Evolutionary conservation across 2,113 vertebrate genomes (phyloP).

Genomic region (Apus apus): DNA sequence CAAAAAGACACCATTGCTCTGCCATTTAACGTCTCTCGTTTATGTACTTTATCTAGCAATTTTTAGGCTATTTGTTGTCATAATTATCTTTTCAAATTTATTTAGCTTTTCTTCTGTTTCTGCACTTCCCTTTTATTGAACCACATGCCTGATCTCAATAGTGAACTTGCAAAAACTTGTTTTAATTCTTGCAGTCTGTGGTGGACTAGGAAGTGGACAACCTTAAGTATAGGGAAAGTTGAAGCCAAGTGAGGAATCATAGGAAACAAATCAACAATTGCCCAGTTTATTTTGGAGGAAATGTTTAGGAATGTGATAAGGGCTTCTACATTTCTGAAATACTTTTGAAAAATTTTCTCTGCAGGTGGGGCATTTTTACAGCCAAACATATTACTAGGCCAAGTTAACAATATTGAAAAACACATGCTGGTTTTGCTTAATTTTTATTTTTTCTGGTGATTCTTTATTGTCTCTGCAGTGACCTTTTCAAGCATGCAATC

Average conservation of each 20-base stretch:
- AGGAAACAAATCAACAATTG: not conserved
- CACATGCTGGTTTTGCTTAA: not conserved
- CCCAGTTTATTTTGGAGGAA: not conserved
- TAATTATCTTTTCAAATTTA: not conserved
- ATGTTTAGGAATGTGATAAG: not conserved
- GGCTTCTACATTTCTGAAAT: not conserved
- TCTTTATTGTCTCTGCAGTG: not conserved
- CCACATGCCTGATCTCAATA: not conserved
- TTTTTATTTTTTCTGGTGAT: not conserved
- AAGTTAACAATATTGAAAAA: not conserved
- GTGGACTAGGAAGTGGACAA: not conserved
- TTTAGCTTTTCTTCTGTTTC: not conserved
- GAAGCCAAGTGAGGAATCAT: not conserved
- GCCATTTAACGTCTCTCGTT: not conserved
- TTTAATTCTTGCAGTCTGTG: not conserved
- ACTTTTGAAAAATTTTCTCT: not conserved
- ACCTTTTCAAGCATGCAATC: conserved; percentile 9
- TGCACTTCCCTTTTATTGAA: not conserved
- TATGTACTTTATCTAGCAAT: not conserved
- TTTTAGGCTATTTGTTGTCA: not conserved
- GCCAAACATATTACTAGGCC: not conserved
- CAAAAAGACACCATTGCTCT: not conserved
- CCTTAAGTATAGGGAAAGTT: not conserved
- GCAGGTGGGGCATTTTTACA: not conserved
- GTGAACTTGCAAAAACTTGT: not conserved